Conservation (phyloP, 2,797 vertebrate genomes). For the Threskiornis aethiopicus region DNA sequence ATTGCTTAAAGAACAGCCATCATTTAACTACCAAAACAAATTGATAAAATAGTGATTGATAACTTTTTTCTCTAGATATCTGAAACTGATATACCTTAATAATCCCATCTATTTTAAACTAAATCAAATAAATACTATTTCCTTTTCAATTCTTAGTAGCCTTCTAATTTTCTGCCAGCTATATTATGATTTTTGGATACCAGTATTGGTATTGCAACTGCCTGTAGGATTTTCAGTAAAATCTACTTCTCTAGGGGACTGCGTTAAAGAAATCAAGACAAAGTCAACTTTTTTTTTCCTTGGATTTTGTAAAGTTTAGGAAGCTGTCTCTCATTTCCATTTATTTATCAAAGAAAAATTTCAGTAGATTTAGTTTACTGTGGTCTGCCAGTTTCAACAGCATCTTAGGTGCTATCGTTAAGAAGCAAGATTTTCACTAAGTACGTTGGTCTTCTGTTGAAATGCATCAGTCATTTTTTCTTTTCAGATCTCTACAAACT, state of each 20-base stretch:
- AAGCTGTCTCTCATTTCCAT: not conserved
- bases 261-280: not conserved
- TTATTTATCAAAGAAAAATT: not conserved
- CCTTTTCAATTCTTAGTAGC: not conserved
- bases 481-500: not conserved
- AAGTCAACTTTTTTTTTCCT: not conserved
- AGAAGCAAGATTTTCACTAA: not conserved
- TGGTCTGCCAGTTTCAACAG: not conserved
- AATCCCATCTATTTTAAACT: not conserved
- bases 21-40: not conserved
- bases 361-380: not conserved
- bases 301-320: not conserved
- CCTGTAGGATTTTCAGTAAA: not conserved
- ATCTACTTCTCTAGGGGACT: not conserved
- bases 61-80: not conserved
- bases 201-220: not conserved
- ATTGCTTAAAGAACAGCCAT: not conserved
- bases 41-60: not conserved
- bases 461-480: not conserved
- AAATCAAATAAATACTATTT: not conserved
- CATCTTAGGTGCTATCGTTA: not conserved
- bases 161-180: not conserved
- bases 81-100: not conserved
- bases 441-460: not conserved
- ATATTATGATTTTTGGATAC: not conserved